Evolutionary conservation across 1,140 invertebrate species (phyloP), one percentile per base, ranked within the genome.

Genomic region (Thrips palmi): DNA sequence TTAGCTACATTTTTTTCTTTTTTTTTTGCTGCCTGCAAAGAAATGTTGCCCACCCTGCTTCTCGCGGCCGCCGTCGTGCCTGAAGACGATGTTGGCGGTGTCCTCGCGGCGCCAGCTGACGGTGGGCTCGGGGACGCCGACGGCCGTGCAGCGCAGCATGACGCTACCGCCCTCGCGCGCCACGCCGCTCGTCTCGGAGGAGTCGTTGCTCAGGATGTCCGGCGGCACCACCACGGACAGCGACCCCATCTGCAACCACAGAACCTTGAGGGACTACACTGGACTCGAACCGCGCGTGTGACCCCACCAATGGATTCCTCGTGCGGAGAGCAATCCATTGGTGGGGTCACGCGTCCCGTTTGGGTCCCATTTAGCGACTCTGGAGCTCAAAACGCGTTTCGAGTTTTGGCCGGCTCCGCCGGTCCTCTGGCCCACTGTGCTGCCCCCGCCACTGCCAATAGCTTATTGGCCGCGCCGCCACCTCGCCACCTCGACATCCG

Each of bases 21-120:
- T 29, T 4, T 17, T 22, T 41, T 34, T n/a, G 39, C 19, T 25
- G 24, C 22, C 27, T 19, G 23, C 29, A 32, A 17, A 23, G 27
- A 42, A 23, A 22, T 30, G 27, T 18, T 38, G 37, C 30, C 31
- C 33, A n/a, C 20, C 22, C 44, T 46, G n/a, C 25, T 30, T 4
- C 42, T 46, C 2, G 21, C 41, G 33, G 39, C 42, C 5, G 32
- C 22, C 4, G 40, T n/a, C 23, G 5, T 49, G 17, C 59, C 74
- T 74, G 27, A 86, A 67, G 18, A 81, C 67, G 45, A 92, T 82
- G 46, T 83, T 74, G 42, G 65, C 65, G 32, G 74, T 74, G 56
- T 88, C 82, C 62, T 88, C 84, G 37, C 83, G 60, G 33, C 77
- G 67, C 87, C 88, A 96, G 39, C 71, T 74, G 30, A 93, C 73